A percentile compares a stretch with the other conserved stretches of the same genome.
Conservation (phyloP, 2,113 vertebrate genomes). For the Trochalopteron elliotii region DNA sequence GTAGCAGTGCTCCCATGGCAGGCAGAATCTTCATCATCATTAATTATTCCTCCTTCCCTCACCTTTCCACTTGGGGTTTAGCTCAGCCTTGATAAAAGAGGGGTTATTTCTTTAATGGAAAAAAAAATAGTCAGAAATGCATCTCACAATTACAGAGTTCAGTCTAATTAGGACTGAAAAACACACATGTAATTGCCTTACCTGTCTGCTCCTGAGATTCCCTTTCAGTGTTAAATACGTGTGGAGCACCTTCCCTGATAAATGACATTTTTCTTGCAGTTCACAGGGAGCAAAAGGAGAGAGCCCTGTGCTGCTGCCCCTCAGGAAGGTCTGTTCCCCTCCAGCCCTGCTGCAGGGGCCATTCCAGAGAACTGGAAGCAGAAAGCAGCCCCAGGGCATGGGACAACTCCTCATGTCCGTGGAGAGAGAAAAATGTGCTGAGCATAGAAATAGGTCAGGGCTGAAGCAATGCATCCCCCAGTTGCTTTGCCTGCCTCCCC, state of each 20-base stretch:
- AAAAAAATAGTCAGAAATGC: not conserved
- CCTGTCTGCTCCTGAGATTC: not conserved
- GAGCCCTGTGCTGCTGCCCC: not conserved
- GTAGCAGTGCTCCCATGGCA: not conserved
- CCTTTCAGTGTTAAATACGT: not conserved
- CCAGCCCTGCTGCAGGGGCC: not conserved
- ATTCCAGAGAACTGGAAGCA: not conserved
- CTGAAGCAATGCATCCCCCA: not conserved
- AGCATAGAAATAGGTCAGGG: constrained; percentile 9
- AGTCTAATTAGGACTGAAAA: constrained; percentile 28
- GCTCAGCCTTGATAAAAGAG: not conserved
- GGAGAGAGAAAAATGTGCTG: not conserved
- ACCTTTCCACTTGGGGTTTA: not conserved
- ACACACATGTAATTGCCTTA: not conserved
- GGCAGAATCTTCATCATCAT: not conserved
- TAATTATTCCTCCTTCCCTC: constrained; percentile 21
- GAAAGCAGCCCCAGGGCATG: not conserved
- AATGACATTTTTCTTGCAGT: not conserved
- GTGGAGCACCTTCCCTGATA: not conserved
- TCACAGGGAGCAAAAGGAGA: not conserved
- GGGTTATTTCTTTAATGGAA: not conserved
- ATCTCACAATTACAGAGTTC: not conserved
- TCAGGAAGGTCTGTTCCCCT: not conserved
- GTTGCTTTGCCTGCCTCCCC: not conserved
- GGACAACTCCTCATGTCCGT: not conserved